Evolutionary conservation across 2,888 invertebrate species (phyloP).

Genomic region (Electrophaes corylata): DNA sequence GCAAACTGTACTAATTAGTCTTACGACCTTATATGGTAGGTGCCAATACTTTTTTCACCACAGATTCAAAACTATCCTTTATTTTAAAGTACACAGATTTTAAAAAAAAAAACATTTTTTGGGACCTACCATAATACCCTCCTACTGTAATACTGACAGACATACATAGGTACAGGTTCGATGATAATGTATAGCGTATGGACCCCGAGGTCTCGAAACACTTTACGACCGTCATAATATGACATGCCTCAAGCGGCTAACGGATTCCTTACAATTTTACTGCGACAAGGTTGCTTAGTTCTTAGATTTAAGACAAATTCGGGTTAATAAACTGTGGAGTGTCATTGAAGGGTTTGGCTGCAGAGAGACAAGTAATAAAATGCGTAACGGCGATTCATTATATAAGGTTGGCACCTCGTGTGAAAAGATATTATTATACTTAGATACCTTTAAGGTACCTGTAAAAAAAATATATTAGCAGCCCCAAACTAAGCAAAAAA

Average conservation of each 20-base stretch:
- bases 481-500: no score
- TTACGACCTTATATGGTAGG: no score
- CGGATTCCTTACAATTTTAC: slow-evolving; percentile 14
- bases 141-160: background rate
- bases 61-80: no score
- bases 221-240: slow-evolving; percentile 22
- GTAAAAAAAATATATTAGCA: no score
- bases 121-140: no score
- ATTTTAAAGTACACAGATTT: no score
- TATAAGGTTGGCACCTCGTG: slow-evolving; percentile 8
- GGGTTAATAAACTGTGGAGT: slow-evolving; percentile 28
- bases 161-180: no score
- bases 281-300: slow-evolving; percentile 16
- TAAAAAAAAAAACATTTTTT: no score
- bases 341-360: background rate
- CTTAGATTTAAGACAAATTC: slow-evolving; percentile 24
- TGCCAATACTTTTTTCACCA: no score
- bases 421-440: background rate
- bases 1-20: no score
- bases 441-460: no score
- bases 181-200: background rate
- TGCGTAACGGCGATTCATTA: slow-evolving; percentile 13
- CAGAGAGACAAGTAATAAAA: slow-evolving; percentile 5
- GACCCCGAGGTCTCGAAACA: background rate
- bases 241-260: slow-evolving; percentile 3